Evolutionary conservation across 2,797 vertebrate species (phyloP).

Genomic region (Vipera ursinii): DNA sequence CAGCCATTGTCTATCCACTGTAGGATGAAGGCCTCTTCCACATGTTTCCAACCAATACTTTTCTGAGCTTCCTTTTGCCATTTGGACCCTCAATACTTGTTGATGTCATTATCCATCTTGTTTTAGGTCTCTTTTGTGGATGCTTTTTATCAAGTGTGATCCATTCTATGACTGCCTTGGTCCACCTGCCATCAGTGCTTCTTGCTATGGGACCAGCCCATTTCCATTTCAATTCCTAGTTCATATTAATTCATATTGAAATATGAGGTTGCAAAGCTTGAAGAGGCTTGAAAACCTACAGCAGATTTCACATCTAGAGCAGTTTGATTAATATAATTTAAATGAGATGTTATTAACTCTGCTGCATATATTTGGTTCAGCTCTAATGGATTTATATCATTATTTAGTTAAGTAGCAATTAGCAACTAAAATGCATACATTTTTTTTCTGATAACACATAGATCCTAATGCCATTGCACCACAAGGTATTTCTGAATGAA

Average conservation of each 20-base stretch:
- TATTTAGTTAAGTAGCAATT: conserved; percentile 16
- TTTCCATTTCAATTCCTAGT: background rate
- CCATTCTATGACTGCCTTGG: background rate
- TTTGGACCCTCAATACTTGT: background rate
- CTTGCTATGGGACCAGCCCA: background rate
- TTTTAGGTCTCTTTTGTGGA: background rate
- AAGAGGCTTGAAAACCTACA: background rate
- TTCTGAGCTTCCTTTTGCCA: background rate
- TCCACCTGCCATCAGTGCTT: background rate
- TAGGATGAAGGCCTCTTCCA: background rate
- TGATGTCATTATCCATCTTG: background rate
- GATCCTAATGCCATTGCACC: background rate
- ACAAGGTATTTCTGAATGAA: background rate
- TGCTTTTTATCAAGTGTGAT: background rate
- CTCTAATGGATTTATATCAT: conserved; percentile 13
- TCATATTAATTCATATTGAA: background rate
- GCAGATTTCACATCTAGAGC: conserved; percentile 5
- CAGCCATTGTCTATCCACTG: background rate
- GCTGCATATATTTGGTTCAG: conserved; percentile 24
- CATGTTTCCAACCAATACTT: background rate
- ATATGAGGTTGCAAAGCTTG: conserved; percentile 15
- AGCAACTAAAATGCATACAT: conserved; percentile 14
- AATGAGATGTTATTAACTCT: conserved; percentile 18
- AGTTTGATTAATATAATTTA: conserved; percentile 29
- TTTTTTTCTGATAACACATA: background rate